phyloP scores from a whole-genome alignment of 2,113 vertebrate species.

The Elaphurus davidianus region DNA sequence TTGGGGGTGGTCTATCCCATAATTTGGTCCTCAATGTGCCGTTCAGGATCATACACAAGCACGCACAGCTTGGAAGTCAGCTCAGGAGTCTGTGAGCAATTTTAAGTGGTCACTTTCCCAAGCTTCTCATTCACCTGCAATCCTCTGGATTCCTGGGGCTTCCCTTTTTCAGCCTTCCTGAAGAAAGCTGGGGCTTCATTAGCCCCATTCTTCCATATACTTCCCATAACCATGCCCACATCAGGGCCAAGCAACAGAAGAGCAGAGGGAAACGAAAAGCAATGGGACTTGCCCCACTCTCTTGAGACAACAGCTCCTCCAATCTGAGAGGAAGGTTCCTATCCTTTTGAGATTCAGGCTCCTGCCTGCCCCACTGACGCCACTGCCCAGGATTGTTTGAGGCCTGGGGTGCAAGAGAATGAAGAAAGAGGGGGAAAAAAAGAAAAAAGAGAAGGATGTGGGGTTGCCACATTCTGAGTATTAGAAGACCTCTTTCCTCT shows the following conservation, averaged over 20 bases:
- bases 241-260: background rate
- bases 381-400: background rate
- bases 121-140: background rate
- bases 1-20: background rate
- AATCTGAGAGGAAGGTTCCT: background rate
- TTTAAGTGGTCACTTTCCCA: background rate
- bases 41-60: background rate
- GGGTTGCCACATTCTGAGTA: background rate
- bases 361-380: background rate
- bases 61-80: background rate
- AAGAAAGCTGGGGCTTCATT: slow-evolving; percentile 9
- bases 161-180: background rate
- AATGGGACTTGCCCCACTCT: background rate
- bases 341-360: background rate
- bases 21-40: background rate
- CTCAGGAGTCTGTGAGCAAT: background rate
- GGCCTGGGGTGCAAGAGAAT: background rate
- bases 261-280: slow-evolving; percentile 14
- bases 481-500: background rate
- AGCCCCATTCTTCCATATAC: background rate
- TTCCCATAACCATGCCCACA: background rate
- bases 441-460: background rate
- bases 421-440: background rate
- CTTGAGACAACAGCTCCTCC: background rate
- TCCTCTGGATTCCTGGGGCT: background rate